phyloP scores from a whole-genome alignment of 2,797 vertebrate genomes.

The Alca torda region DNA sequence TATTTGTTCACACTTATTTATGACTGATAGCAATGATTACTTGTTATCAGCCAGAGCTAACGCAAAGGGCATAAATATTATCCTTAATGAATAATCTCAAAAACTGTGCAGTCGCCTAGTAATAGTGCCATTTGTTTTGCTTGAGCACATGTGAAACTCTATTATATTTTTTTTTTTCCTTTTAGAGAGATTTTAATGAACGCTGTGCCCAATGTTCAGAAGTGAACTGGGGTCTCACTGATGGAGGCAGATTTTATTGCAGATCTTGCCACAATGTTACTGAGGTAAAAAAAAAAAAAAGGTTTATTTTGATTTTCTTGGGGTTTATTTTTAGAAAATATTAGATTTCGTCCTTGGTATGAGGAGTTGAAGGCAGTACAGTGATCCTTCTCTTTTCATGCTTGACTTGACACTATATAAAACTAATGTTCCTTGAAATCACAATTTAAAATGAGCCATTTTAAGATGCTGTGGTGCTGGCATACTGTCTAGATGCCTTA shows the following conservation, averaged over 20 bases:
- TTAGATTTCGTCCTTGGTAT: background rate
- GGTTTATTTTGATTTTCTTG: background rate
- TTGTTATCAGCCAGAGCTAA: background rate
- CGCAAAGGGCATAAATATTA: background rate
- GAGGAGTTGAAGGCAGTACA: background rate
- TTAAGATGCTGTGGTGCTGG: background rate
- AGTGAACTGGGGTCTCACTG: constrained; percentile 88
- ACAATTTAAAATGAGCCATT: background rate
- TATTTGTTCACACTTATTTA: background rate
- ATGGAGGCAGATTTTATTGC: constrained; percentile 89
- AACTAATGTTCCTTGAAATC: background rate
- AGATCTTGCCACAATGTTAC: constrained; percentile 90
- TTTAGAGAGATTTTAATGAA: constrained; percentile 81
- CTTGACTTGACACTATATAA: background rate
- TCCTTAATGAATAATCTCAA: background rate
- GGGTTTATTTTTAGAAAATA: background rate
- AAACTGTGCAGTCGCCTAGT: background rate
- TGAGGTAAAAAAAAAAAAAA: constrained; percentile 85
- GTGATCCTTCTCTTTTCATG: background rate
- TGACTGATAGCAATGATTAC: background rate
- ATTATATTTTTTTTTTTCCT: background rate
- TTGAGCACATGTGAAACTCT: background rate
- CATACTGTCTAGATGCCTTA: background rate
- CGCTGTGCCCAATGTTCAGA: constrained; percentile 83
- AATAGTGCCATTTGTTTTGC: background rate